A percentile compares a stretch with the other conserved stretches of the same genome.
Evolutionary conservation across 2,797 vertebrate species (phyloP).

Genomic region (Sebastes minor): DNA sequence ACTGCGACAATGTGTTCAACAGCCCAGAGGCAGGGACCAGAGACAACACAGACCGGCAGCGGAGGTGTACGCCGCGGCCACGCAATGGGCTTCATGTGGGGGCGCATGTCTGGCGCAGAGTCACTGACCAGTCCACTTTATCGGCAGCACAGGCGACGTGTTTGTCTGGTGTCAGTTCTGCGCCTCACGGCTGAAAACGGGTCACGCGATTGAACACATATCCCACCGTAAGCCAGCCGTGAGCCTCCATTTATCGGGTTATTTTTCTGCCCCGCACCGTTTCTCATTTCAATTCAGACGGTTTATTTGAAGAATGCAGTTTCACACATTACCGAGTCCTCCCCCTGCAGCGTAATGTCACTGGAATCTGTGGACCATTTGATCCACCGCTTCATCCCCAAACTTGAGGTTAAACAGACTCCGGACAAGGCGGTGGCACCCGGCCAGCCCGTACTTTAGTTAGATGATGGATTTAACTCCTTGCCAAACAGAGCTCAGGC

Average conservation of each 20-base stretch:
- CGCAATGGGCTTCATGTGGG: slow-evolving; percentile 47
- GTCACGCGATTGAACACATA: slow-evolving; percentile 28
- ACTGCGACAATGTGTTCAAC: slow-evolving; percentile 79
- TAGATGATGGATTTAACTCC: slow-evolving; percentile 71
- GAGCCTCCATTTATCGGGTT: slow-evolving; percentile 27
- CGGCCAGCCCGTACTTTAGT: slow-evolving; percentile 66
- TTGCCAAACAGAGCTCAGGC: slow-evolving; percentile 67
- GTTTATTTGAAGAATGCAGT: slow-evolving; percentile 49
- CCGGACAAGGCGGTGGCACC: slow-evolving; percentile 60
- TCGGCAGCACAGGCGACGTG: slow-evolving; percentile 39
- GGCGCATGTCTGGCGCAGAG: slow-evolving; percentile 51
- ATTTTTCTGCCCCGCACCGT: slow-evolving; percentile 17
- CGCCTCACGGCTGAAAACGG: slow-evolving; percentile 11
- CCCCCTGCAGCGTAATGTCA: slow-evolving; percentile 40
- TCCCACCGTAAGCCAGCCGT: not conserved
- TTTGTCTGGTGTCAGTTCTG: slow-evolving; percentile 53
- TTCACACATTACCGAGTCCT: slow-evolving; percentile 49
- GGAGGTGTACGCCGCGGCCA: slow-evolving; percentile 42
- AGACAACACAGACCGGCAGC: slow-evolving; percentile 65
- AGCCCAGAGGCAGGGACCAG: slow-evolving; percentile 68
- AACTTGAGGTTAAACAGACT: slow-evolving; percentile 73
- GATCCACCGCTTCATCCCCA: slow-evolving; percentile 48
- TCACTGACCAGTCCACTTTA: slow-evolving; percentile 59
- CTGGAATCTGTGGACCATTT: slow-evolving; percentile 50
- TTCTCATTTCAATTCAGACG: slow-evolving; percentile 37